Evolutionary conservation across 2,797 vertebrate species (phyloP).

Genomic region (Fratercula arctica): DNA sequence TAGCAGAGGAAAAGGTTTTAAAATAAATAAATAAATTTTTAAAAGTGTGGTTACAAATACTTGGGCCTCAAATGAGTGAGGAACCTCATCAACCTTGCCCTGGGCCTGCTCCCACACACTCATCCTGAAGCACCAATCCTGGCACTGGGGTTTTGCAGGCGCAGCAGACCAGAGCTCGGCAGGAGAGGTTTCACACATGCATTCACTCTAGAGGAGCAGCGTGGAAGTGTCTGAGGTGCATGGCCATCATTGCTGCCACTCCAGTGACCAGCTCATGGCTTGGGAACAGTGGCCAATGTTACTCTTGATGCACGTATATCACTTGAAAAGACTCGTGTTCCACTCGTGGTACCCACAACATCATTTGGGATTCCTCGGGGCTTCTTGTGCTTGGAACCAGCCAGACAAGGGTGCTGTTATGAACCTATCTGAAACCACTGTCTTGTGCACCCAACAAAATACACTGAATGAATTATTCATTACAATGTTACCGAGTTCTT

Average conservation of each 20-base stretch:
- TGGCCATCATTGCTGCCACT: not conserved
- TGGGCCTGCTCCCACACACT: not conserved
- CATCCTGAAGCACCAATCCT: not conserved
- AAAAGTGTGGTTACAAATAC: not conserved
- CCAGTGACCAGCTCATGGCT: not conserved
- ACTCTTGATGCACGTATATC: not conserved
- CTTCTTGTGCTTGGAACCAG: not conserved
- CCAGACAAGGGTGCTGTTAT: not conserved
- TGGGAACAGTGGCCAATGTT: not conserved
- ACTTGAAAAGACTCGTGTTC: not conserved
- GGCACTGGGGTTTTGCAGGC: not conserved
- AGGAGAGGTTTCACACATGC: not conserved
- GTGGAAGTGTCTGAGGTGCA: not conserved
- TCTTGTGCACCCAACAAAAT: not conserved
- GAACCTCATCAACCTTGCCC: not conserved
- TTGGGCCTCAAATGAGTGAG: not conserved
- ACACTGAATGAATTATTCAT: not conserved
- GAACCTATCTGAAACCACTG: not conserved
- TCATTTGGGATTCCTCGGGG: fast-evolving
- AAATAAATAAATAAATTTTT: not conserved
- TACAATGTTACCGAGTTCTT: not conserved
- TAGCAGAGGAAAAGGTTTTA: not conserved
- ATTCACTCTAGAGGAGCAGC: not conserved
- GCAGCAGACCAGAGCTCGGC: not conserved
- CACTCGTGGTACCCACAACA: not conserved